Conservation (phyloP, 2,113 vertebrate genomes). For the Polypterus senegalus region DNA sequence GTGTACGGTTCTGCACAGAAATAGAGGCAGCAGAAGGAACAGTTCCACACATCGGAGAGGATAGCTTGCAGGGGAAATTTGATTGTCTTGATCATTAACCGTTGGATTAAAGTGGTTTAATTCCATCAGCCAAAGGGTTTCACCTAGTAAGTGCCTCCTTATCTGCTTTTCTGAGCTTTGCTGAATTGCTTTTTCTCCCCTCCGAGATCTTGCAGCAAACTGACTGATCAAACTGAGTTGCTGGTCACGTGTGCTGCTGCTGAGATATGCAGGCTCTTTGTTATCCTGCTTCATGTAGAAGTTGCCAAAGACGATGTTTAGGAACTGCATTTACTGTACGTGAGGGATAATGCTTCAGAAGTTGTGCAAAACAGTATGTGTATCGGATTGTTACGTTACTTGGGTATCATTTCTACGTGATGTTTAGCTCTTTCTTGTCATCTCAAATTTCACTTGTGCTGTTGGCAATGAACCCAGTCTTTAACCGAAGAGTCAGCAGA, state of each 20-base stretch:
- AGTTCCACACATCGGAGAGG: conserved; percentile 9
- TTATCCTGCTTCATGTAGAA: no score
- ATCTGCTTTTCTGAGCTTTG: conserved; percentile 26
- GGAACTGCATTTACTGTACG: no score
- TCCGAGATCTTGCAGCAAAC: conserved; percentile 9
- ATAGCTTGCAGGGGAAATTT: conserved; percentile 34
- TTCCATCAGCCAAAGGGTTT: conserved; percentile 41
- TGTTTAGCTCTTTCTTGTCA: no score
- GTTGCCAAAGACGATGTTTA: no score
- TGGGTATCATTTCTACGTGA: no score
- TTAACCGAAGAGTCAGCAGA: no score
- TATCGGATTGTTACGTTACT: no score
- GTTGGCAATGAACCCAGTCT: no score
- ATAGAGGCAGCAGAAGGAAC: conserved; percentile 26
- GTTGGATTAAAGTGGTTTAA: conserved; percentile 49
- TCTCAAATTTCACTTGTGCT: no score
- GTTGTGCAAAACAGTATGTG: no score
- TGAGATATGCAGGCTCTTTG: no score
- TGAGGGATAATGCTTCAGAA: no score
- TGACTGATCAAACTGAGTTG: conserved; percentile 14
- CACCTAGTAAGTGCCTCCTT: conserved; percentile 63
- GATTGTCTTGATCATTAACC: conserved; percentile 21
- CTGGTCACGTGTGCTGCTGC: neutral
- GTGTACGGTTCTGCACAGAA: conserved; percentile 33
- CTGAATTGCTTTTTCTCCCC: conserved; percentile 27